Percentiles rank a stretch among this genome's conserved stretches.
phyloP scores from a whole-genome alignment of 1,140 invertebrate species.

The Plutomurus gul region DNA sequence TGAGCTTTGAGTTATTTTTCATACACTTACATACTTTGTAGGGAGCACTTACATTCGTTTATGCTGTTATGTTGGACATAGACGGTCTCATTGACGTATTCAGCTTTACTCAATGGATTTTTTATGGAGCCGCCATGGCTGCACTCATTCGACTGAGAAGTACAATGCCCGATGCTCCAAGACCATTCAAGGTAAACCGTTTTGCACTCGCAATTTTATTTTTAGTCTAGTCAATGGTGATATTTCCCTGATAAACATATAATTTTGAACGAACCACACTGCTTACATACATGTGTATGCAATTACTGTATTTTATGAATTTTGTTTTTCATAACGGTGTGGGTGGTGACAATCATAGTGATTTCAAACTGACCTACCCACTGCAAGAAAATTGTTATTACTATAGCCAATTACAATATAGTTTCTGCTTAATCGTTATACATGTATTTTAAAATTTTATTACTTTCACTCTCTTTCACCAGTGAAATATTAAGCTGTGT shows the following conservation, averaged over 20 bases:
- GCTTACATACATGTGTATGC: background rate
- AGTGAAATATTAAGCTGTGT: too few relatives aligned
- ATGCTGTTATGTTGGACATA: conserved; percentile 87
- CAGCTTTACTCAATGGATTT: conserved; percentile 93
- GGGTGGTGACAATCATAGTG: too few relatives aligned
- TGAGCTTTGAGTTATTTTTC: too few relatives aligned
- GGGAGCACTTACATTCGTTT: conserved; percentile 63
- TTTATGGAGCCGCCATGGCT: conserved; percentile 88
- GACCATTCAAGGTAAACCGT: conserved; percentile 77
- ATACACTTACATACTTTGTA: too few relatives aligned
- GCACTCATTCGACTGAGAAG: conserved; percentile 84
- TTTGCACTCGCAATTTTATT: background rate
- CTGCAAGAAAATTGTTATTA: too few relatives aligned
- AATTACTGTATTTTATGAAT: background rate
- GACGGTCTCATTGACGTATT: conserved; percentile 92
- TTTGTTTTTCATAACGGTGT: background rate
- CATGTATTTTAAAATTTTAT: too few relatives aligned
- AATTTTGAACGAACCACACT: too few relatives aligned
- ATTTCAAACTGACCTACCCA: too few relatives aligned
- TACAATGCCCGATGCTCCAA: conserved; percentile 82
- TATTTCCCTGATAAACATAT: too few relatives aligned
- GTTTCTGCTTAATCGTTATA: too few relatives aligned
- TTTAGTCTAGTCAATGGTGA: background rate
- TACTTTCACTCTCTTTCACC: too few relatives aligned
- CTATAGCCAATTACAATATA: too few relatives aligned